Evolutionary conservation across 2,797 vertebrate species (phyloP).

Genomic region (Capromys pilorides): DNA sequence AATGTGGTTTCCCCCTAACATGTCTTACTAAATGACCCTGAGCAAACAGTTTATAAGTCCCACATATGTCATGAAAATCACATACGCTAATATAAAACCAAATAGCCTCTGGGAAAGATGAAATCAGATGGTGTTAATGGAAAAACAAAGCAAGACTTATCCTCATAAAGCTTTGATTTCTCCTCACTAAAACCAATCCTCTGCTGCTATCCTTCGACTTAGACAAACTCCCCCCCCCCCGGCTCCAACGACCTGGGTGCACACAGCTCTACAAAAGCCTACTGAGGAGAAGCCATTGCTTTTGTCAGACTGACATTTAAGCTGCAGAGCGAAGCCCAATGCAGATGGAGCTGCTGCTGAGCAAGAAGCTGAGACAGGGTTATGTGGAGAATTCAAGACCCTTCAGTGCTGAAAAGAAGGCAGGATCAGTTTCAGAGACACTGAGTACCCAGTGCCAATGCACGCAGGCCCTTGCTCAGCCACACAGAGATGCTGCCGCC

Average conservation of each 20-base stretch:
- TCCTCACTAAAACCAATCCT: background rate
- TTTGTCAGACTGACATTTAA: background rate
- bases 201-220: background rate
- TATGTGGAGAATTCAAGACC: background rate
- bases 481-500: rapidly evolving
- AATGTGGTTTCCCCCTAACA: background rate
- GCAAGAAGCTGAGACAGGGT: background rate
- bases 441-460: background rate
- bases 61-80: background rate
- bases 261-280: background rate
- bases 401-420: background rate
- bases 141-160: background rate
- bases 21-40: background rate
- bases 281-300: slow-evolving; percentile 14
- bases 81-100: background rate
- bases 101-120: background rate
- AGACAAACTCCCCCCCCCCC: background rate
- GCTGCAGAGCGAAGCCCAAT: background rate
- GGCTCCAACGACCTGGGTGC: background rate
- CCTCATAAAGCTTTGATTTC: background rate
- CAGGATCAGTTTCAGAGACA: background rate
- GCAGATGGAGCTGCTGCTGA: background rate
- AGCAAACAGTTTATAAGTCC: background rate
- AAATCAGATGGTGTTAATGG: background rate
- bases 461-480: background rate